A percentile compares a stretch with the other conserved stretches of the same genome.
phyloP scores from a whole-genome alignment of 2,113 vertebrate species.

The Ophthalmolycus amberensis region DNA sequence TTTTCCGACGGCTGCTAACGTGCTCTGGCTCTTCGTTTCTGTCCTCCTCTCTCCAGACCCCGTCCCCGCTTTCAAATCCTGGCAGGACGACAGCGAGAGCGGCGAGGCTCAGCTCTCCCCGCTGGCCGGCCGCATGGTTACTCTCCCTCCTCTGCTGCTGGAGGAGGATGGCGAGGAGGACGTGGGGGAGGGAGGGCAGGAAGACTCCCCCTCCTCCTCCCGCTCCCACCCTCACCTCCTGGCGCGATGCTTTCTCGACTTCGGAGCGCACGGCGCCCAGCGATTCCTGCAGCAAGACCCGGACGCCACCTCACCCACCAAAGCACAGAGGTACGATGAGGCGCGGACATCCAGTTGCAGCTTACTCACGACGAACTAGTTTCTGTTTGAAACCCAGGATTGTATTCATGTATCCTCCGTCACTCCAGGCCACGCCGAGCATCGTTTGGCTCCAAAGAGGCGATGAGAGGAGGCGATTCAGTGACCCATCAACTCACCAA shows the following conservation, averaged over 20 bases:
- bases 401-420: not conserved
- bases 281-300: slow-evolving; percentile 94
- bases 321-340: slow-evolving; percentile 88
- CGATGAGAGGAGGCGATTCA: slow-evolving; percentile 88
- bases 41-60: slow-evolving; percentile 86
- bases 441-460: slow-evolving; percentile 93
- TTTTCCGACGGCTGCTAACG: slow-evolving; percentile 13
- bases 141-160: slow-evolving; percentile 86
- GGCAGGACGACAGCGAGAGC: slow-evolving; percentile 93
- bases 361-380: not conserved
- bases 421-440: slow-evolving; percentile 89
- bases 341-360: too few species aligned
- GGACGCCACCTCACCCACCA: slow-evolving; percentile 88
- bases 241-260: slow-evolving; percentile 93
- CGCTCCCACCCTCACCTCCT: slow-evolving; percentile 85
- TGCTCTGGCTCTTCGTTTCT: slow-evolving; percentile 6
- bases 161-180: slow-evolving; percentile 86
- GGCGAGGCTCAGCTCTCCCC: slow-evolving; percentile 97
- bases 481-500: slow-evolving; percentile 94
- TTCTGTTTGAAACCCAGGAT: not conserved
- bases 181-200: slow-evolving; percentile 85
- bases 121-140: slow-evolving; percentile 94
- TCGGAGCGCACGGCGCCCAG: slow-evolving; percentile 89
- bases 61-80: slow-evolving; percentile 94
- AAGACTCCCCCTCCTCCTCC: slow-evolving; percentile 69